A percentile compares a stretch with the other conserved stretches of the same genome.
These are phyloP conservation scores for Hyles vespertilio DNA, from an alignment of 1,140 invertebrate genomes.

Conservation along the genomic window DNA sequence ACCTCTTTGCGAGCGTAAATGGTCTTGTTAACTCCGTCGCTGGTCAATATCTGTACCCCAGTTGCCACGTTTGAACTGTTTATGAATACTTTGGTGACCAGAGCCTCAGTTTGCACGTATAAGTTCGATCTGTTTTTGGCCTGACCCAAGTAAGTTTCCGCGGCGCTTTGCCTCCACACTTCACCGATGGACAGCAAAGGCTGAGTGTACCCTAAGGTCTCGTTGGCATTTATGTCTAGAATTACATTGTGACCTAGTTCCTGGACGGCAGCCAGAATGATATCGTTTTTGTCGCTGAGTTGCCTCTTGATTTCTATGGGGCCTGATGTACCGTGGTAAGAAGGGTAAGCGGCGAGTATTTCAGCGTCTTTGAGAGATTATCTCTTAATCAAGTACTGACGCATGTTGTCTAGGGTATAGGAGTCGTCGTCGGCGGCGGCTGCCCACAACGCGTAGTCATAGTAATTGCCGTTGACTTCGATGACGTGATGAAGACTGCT, in stretches of 20 bases:
- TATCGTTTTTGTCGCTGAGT: not conserved
- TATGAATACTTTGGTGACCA: constrained; percentile 76
- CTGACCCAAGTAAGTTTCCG: constrained; percentile 83
- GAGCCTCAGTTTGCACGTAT: constrained; percentile 77
- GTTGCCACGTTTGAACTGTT: constrained; percentile 27
- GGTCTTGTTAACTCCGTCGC: constrained; percentile 51
- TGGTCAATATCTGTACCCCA: constrained; percentile 22
- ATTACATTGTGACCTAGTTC: constrained; percentile 11
- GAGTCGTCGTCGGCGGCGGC: constrained; percentile 72
- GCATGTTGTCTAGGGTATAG: constrained; percentile 74
- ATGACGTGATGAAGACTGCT: constrained; percentile 85
- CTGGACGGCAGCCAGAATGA: constrained; percentile 5
- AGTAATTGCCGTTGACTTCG: constrained; percentile 82
- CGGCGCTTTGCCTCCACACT: constrained; percentile 83
- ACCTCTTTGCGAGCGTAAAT: constrained; percentile 15
- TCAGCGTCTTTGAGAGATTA: constrained; percentile 13
- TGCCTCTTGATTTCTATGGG: not conserved
- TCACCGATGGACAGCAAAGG: constrained; percentile 82
- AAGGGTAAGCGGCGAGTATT: not conserved
- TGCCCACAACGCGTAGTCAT: constrained; percentile 83
- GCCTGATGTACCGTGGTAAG: constrained; percentile 17
- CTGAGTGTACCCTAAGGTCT: constrained; percentile 75
- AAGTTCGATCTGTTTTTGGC: constrained; percentile 80
- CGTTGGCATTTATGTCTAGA: constrained; percentile 77
- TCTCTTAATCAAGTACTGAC: constrained; percentile 14